Conservation (phyloP, 2,797 vertebrate genomes). For the Sternotherus odoratus region DNA sequence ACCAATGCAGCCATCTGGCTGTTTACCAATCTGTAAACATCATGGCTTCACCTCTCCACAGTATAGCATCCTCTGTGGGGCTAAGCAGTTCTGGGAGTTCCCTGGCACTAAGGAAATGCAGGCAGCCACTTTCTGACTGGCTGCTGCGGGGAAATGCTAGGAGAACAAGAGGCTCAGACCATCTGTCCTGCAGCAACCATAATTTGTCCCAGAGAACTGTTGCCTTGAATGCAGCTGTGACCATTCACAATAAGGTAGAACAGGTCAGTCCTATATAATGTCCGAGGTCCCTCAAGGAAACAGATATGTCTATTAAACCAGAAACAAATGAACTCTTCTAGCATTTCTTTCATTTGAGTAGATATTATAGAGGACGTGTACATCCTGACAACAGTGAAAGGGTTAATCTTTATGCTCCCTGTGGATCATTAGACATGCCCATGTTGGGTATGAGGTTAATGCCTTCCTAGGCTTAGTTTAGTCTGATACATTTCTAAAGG, state of each 20-base stretch:
- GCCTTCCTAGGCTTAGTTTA: neutral
- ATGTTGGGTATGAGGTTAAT: neutral
- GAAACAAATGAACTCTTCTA: neutral
- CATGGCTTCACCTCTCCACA: neutral
- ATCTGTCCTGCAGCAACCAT: neutral
- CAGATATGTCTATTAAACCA: neutral
- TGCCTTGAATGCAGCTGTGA: constrained; percentile 17
- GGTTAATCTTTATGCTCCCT: constrained; percentile 24
- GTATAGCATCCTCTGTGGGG: neutral
- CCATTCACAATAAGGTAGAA: neutral
- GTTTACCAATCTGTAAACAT: neutral
- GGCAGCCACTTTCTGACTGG: neutral
- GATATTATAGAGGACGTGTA: neutral
- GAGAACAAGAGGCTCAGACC: neutral
- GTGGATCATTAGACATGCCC: neutral
- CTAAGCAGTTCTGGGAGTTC: neutral
- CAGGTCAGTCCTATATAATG: neutral
- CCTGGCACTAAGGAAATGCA: neutral
- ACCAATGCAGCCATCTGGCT: neutral
- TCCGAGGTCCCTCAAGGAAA: neutral
- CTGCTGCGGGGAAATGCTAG: neutral
- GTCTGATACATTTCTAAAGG: neutral
- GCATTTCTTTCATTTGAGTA: neutral
- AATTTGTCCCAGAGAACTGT: neutral
- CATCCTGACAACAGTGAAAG: neutral